phyloP scores from a whole-genome alignment of 2,888 invertebrate genomes.

The Heliconius aoede region DNA sequence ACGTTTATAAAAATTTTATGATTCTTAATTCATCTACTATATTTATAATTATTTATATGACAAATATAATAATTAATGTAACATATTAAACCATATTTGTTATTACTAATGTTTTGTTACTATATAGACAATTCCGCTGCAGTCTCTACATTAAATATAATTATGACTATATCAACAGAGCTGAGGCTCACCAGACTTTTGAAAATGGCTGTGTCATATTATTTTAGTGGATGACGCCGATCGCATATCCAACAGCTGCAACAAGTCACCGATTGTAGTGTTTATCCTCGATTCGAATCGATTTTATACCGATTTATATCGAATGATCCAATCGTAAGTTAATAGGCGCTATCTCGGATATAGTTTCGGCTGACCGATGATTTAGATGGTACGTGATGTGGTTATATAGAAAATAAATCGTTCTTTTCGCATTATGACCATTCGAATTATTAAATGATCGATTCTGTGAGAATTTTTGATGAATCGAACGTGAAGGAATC shows the following conservation, averaged over 20 bases:
- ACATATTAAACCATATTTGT: neutral
- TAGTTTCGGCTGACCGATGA: conserved; percentile 78
- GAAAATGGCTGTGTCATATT: conserved; percentile 83
- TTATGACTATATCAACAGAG: conserved; percentile 59
- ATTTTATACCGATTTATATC: conserved; percentile 78
- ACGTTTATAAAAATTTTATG: too few species aligned
- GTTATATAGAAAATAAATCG: conserved; percentile 79
- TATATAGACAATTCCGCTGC: conserved; percentile 54
- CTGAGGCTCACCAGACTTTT: conserved; percentile 62
- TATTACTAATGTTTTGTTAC: neutral
- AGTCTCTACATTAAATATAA: conserved; percentile 61
- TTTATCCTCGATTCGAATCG: conserved; percentile 78
- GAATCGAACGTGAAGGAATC: conserved; percentile 71
- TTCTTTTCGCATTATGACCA: conserved; percentile 77
- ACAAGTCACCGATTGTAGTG: conserved; percentile 76
- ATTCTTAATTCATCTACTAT: too few species aligned
- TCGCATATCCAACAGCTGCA: conserved; percentile 80
- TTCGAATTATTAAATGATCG: conserved; percentile 80
- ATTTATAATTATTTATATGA: too few species aligned
- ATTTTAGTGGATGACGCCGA: conserved; percentile 82
- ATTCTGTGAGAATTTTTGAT: conserved; percentile 80
- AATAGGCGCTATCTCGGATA: conserved; percentile 77
- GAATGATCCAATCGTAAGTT: conserved; percentile 76
- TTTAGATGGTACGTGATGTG: conserved; percentile 81
- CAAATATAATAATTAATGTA: neutral